Evolutionary conservation across 1,140 invertebrate genomes (phyloP).

Genomic region (Pollicipes pollicipes): DNA sequence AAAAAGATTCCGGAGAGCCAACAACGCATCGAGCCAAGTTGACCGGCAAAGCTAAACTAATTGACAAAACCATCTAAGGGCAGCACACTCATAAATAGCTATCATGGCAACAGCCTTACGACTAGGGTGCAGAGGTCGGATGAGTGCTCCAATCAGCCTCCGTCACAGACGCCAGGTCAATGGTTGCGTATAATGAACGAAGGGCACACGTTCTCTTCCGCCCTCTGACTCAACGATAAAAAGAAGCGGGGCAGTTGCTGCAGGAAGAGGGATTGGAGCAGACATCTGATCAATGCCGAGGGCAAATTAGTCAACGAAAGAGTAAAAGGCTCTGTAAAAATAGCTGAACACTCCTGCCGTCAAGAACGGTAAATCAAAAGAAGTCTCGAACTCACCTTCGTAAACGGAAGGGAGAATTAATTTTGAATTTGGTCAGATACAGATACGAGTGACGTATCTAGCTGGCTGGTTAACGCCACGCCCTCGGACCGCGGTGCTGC

Average conservation of each 20-base stretch:
- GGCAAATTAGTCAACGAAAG: neutral
- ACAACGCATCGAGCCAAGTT: neutral
- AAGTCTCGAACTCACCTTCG: neutral
- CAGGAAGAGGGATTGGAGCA: too few species aligned
- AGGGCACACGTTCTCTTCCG: too few species aligned
- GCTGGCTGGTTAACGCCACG: neutral
- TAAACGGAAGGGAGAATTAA: neutral
- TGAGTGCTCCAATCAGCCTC: too few species aligned
- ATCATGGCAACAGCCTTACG: neutral
- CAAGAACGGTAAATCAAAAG: neutral
- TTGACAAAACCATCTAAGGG: neutral
- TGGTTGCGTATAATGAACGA: too few species aligned
- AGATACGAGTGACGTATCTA: neutral
- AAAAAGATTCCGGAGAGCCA: neutral
- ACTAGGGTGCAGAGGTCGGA: neutral
- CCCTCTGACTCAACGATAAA: too few species aligned
- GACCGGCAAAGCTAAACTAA: neutral
- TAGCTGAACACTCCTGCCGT: neutral
- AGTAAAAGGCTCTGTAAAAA: neutral
- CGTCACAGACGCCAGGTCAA: too few species aligned
- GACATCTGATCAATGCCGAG: too few species aligned
- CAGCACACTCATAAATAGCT: neutral
- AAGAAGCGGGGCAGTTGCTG: too few species aligned
- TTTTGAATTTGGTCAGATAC: conserved; percentile 1
- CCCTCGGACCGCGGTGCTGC: too few species aligned